Evolutionary conservation across 2,888 invertebrate species (phyloP).

Genomic region (Synanthedon myopaeformis): DNA sequence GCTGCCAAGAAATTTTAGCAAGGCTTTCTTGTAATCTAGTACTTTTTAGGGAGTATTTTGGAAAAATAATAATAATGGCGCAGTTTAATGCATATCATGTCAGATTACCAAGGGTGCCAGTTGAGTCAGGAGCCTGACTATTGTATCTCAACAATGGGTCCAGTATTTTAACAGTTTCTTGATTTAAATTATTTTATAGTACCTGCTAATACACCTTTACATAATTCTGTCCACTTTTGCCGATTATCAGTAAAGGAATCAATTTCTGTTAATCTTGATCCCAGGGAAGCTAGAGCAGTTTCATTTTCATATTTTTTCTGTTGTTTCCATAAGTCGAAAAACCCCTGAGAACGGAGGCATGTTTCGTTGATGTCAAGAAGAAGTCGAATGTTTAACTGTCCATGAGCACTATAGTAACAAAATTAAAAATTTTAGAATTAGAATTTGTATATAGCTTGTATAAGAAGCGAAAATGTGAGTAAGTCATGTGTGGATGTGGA

Average conservation of each 20-base stretch:
- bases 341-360: conserved; percentile 89
- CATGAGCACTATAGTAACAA: conserved; percentile 68
- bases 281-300: conserved; percentile 78
- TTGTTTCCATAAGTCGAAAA: conserved; percentile 87
- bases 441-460: too few relatives aligned
- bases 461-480: too few relatives aligned
- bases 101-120: too few relatives aligned
- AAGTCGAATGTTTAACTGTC: conserved; percentile 88
- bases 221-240: conserved; percentile 74
- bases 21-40: too few relatives aligned
- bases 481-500: too few relatives aligned
- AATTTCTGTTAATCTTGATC: conserved; percentile 74
- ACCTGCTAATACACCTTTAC: conserved; percentile 77
- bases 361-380: conserved; percentile 93
- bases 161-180: not conserved
- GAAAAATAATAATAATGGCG: too few relatives aligned
- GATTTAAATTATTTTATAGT: conserved; percentile 3
- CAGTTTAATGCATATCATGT: too few relatives aligned
- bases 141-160: not conserved
- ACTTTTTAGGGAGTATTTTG: too few relatives aligned
- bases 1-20: too few relatives aligned
- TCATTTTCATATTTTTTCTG: conserved; percentile 92
- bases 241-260: conserved; percentile 74
- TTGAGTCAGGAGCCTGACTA: too few relatives aligned
- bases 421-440: too few relatives aligned